phyloP scores from a whole-genome alignment of 2,113 vertebrate species.

The Bubo blakistoni region DNA sequence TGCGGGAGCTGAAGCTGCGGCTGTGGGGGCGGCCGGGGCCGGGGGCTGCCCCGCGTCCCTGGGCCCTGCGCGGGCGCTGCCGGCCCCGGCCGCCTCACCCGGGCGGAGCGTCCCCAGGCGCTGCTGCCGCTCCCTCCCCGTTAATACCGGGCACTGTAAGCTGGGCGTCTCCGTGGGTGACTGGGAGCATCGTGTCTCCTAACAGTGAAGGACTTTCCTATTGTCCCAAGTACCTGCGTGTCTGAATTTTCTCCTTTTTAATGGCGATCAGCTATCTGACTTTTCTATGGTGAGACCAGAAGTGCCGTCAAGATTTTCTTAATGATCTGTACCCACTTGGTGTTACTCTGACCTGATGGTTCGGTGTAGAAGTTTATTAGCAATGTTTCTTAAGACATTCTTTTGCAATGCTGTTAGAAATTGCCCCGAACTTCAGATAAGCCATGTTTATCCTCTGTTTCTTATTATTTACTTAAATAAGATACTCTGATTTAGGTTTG shows the following conservation, averaged over 20 bases:
- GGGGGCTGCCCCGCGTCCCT: background rate
- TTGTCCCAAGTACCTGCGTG: fast-evolving
- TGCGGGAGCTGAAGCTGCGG: no score
- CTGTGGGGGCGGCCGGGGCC: background rate
- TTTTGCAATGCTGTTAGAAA: background rate
- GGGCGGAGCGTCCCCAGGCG: fast-evolving
- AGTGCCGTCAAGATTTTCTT: background rate
- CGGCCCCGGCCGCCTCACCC: background rate
- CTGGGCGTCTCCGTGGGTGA: no score
- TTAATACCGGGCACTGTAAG: fast-evolving
- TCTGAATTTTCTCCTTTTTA: background rate
- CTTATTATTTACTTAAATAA: background rate
- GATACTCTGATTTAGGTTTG: background rate
- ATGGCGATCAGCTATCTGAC: fast-evolving
- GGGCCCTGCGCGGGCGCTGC: no score
- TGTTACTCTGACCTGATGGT: background rate
- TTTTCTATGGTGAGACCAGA: fast-evolving
- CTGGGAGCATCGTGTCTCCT: fast-evolving
- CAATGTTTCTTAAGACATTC: fast-evolving
- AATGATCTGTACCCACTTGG: fast-evolving
- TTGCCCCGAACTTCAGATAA: background rate
- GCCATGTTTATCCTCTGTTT: fast-evolving
- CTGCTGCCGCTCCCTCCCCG: background rate
- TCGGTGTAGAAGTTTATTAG: background rate
- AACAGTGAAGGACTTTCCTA: fast-evolving